Evolutionary conservation across 2,888 invertebrate species (phyloP), one percentile per base, ranked within the genome.

Genomic region (Protodeltote pygarga): DNA sequence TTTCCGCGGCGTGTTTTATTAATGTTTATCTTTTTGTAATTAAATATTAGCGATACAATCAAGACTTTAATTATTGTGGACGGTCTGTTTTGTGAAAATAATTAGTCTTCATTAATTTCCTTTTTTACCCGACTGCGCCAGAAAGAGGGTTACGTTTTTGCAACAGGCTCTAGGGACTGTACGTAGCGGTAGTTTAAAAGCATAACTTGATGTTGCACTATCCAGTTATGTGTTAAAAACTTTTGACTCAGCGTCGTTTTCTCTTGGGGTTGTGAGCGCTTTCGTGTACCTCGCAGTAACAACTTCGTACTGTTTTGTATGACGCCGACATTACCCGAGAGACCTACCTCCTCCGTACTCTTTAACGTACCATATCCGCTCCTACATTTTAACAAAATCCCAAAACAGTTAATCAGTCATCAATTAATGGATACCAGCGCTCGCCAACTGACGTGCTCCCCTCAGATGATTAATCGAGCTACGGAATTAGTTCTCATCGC

Each of bases 381-480:
- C 11, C 24, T 29, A 32, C 32, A 24, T 41, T 37, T 17, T 41
- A 40, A 61, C 35, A 50, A 54, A 68, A 53, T 38, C 39, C 41
- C 48, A 34, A 52, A 58, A 65, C 64, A 57, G 67, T 66, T 69
- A 63, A 75, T 75, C 69, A 69, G 63, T 46, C 46, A 58, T 64
- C 55, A 59, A 59, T 68, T 55, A 60, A 39, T 53, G 34, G 37
- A 52, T 45, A 50, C 51, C 53, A 45, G 62, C 68, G 38, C 59
- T 62, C 39, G 48, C 62, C 45, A 63, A 57, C 60, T 65, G 72
- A 64, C 63, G 53, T 35, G 52, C 47, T 64, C 54, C n/a, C 55
- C 47, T 40, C 23, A 46, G 45, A 63, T 73, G 69, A 76, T 73
- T 67, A 67, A 74, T 75, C 29, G 54, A 32, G 39, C 38, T 41